A percentile compares a stretch with the other conserved stretches of the same genome.
phyloP scores from a whole-genome alignment of 2,888 invertebrate genomes.

The Acholoe squamosa region DNA sequence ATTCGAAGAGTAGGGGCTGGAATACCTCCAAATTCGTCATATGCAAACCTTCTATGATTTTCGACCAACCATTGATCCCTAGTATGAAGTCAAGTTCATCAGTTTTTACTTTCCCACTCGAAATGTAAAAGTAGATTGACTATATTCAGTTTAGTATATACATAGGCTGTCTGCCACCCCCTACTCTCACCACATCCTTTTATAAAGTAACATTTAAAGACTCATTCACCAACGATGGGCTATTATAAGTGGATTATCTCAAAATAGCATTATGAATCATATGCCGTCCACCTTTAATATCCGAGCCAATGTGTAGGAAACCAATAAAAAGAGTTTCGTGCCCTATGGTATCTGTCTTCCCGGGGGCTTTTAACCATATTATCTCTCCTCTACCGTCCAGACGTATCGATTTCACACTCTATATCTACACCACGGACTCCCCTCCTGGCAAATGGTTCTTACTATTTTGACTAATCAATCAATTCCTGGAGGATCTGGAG shows the following conservation, averaged over 20 bases:
- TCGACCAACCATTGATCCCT: too few relatives aligned
- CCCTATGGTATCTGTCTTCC: constrained; percentile 3
- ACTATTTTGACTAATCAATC: constrained; percentile 5
- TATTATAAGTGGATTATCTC: neutral
- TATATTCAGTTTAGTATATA: too few relatives aligned
- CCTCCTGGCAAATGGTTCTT: neutral
- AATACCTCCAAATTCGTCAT: too few relatives aligned
- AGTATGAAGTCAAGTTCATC: too few relatives aligned
- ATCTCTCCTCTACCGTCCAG: constrained; percentile 27
- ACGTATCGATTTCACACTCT: constrained; percentile 25
- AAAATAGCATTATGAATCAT: neutral
- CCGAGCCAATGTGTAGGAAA: neutral
- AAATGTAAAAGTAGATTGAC: too few relatives aligned
- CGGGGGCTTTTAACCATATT: neutral
- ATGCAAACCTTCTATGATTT: too few relatives aligned
- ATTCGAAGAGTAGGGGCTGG: too few relatives aligned
- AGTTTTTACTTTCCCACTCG: too few relatives aligned
- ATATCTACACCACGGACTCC: neutral
- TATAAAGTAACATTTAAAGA: too few relatives aligned
- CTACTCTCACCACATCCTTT: too few relatives aligned
- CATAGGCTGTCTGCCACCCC: too few relatives aligned
- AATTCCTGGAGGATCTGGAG: neutral
- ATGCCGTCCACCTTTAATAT: neutral
- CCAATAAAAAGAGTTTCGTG: neutral
- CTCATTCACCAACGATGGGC: too few relatives aligned